Evolutionary conservation across 2,888 invertebrate species (phyloP), one percentile per base, ranked within the genome.

Genomic region (Drosophila percnosoma): DNA sequence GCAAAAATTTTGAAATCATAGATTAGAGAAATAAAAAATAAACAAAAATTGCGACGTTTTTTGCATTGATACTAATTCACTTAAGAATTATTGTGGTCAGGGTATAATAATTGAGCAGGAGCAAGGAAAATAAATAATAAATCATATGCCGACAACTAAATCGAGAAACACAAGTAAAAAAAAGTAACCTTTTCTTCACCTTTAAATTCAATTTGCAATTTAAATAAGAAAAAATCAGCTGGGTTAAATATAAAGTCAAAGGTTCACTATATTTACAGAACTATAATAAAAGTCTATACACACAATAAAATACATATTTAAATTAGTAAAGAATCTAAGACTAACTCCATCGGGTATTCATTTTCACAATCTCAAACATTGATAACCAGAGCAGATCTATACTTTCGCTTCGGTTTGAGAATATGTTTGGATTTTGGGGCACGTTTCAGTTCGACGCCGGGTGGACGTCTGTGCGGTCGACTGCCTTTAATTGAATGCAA

Each of bases 321-420:
- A 86, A 68, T 77, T 64, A 80, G 49, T 71, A 52, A 34, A 2
- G 6, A 64, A 64, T 54, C 58, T 64, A 51, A 27, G 79, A 60
- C 71, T 68, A 63, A 54, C 18, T 55, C 45, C 18, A 45, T 18
- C 21, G 10, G 49, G 40, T 36, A 42, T 31, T 33, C 45, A 13
- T 15, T 49, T 21, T 24, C 21, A 36, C 45, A 45, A n/a, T 6
- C 34, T 81, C 51, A 90, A 53, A 91, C 91, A 78, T 83, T 91
- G 59, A 91, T 91, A 48, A 91, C 88, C 81, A 91, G 73, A 21
- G 91, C 91, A 53, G 92, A 91, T 63, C 91, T 89, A 68, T 84
- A 91, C 77, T 91, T 90, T 42, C 92, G 73, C 54, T 86, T 91
- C 10, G 91, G 91, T 29, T 88, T 82, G 3, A 83, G 34, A 13